A percentile compares a stretch with the other conserved stretches of the same genome.
These are phyloP conservation scores for Piscicola geometra DNA, from an alignment of 2,888 invertebrate species.

Conservation along the genomic window DNA sequence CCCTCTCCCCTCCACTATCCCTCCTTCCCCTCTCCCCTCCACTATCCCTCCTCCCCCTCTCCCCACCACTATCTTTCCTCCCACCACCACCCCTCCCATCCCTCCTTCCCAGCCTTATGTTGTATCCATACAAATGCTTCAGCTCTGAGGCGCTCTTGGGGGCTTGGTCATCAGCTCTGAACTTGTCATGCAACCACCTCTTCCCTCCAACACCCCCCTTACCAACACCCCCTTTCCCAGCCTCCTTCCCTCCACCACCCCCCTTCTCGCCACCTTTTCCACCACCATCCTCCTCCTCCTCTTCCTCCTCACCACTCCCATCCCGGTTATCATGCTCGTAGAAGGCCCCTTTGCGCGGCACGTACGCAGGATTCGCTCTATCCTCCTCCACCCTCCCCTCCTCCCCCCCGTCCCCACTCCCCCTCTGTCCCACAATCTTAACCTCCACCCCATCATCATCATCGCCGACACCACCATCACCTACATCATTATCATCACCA, in stretches of 20 bases:
- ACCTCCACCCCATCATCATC: neutral
- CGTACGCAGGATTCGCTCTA: slow-evolving; percentile 90
- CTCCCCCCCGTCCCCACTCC: slow-evolving; percentile 62
- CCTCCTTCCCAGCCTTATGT: neutral
- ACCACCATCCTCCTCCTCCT: slow-evolving; percentile 35
- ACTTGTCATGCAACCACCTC: slow-evolving; percentile 9
- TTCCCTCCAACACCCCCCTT: neutral
- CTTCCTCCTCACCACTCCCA: slow-evolving; percentile 41
- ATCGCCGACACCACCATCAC: neutral
- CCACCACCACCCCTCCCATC: too few species aligned
- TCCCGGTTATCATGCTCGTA: slow-evolving; percentile 79
- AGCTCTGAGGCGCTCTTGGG: neutral
- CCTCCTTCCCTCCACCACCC: neutral
- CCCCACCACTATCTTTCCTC: too few species aligned
- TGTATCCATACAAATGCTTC: neutral
- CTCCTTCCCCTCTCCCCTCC: neutral
- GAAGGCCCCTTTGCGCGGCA: slow-evolving; percentile 89
- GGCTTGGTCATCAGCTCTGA: neutral
- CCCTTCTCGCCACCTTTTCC: neutral
- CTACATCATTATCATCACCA: neutral
- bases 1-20: neutral
- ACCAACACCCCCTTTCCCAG: neutral
- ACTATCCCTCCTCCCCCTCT: too few species aligned
- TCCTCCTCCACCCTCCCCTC: slow-evolving; percentile 89
- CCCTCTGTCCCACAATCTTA: neutral